These are phyloP conservation scores for Caenorhabditis virilis DNA, from an alignment of 2,888 invertebrate species.

Conservation along the genomic window DNA sequence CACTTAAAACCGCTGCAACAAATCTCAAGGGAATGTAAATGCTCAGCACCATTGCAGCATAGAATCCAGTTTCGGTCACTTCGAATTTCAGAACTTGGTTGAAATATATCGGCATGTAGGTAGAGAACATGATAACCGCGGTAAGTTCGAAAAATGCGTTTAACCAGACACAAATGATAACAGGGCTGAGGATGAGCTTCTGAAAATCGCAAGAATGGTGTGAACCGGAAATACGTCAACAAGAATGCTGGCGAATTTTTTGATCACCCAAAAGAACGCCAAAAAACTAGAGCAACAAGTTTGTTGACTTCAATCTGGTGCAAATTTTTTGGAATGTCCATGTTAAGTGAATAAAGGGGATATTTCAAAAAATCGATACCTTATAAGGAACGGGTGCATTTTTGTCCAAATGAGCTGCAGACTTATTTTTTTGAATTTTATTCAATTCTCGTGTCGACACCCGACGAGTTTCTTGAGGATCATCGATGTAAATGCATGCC, in stretches of 20 bases:
- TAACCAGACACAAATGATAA: constrained; percentile 58
- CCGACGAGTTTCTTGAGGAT: constrained; percentile 31
- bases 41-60: too few relatives aligned
- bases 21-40: too few relatives aligned
- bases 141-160: constrained; percentile 64
- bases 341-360: too few relatives aligned
- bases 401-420: constrained; percentile 55
- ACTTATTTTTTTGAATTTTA: constrained; percentile 57
- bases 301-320: too few relatives aligned
- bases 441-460: constrained; percentile 48
- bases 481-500: constrained; percentile 50
- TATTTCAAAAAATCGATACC: too few relatives aligned
- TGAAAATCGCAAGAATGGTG: too few relatives aligned
- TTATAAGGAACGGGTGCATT: constrained; percentile 61
- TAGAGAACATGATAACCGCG: constrained; percentile 58
- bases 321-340: too few relatives aligned
- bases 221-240: too few relatives aligned
- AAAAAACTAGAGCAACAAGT: too few relatives aligned
- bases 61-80: constrained; percentile 47
- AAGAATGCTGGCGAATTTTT: too few relatives aligned
- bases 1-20: too few relatives aligned
- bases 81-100: constrained; percentile 53
- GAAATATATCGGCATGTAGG: constrained; percentile 62
- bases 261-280: too few relatives aligned
- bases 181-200: constrained; percentile 56